Conservation (phyloP, 1,140 invertebrate species). For the Cyclina sinensis region DNA sequence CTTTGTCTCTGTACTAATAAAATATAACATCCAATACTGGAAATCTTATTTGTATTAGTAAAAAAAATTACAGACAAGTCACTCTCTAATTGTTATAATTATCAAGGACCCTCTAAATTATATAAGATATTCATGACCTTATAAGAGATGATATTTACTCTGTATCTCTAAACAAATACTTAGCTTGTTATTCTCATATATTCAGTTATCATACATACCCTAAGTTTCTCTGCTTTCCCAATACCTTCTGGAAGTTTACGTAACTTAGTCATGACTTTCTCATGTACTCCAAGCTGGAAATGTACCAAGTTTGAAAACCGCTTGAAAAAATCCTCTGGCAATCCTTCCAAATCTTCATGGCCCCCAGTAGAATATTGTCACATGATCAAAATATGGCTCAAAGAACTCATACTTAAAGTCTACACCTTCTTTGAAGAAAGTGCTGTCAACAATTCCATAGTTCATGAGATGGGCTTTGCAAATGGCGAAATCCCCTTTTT, state of each 20-base stretch:
- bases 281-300: conserved; percentile 64
- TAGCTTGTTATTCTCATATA: too few species aligned
- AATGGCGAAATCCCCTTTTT: conserved; percentile 21
- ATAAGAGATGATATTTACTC: too few species aligned
- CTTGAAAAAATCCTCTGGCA: conserved; percentile 76
- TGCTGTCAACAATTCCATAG: neutral
- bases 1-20: too few species aligned
- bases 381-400: conserved; percentile 76
- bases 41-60: too few species aligned
- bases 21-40: too few species aligned
- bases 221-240: conserved; percentile 68
- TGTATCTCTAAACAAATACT: too few species aligned
- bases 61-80: too few species aligned
- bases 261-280: conserved; percentile 51
- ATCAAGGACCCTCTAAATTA: too few species aligned
- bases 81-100: too few species aligned
- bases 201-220: conserved; percentile 30
- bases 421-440: neutral
- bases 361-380: conserved; percentile 74
- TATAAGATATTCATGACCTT: too few species aligned
- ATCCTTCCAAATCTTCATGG: conserved; percentile 29
- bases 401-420: conserved; percentile 64
- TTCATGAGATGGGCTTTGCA: conserved; percentile 73
- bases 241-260: conserved; percentile 72
- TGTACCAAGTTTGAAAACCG: conserved; percentile 77